A percentile compares a stretch with the other conserved stretches of the same genome.
Evolutionary conservation across 2,113 vertebrate species (phyloP).

Genomic region (Danionella cerebrum): DNA sequence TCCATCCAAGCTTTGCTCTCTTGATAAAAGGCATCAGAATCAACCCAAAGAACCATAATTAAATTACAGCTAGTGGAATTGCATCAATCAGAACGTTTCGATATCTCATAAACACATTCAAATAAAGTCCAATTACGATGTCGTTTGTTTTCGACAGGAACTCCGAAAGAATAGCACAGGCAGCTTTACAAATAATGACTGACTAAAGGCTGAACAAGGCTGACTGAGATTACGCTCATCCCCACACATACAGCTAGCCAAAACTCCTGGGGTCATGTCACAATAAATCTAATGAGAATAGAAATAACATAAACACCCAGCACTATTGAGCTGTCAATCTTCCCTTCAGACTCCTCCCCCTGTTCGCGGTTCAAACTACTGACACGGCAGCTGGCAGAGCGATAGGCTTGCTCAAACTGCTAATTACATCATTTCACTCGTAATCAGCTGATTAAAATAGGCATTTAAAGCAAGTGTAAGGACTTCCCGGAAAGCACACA

Average conservation of each 20-base stretch:
- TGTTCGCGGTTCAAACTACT: neutral
- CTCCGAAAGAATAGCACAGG: too few relatives aligned
- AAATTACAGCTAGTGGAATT: neutral
- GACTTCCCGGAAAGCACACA: neutral
- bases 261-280: neutral
- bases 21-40: conserved; percentile 8
- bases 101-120: too few relatives aligned
- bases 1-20: neutral
- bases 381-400: neutral
- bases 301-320: neutral
- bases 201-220: conserved; percentile 9
- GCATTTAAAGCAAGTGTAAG: conserved; percentile 5
- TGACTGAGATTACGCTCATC: neutral
- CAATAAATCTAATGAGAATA: conserved; percentile 12
- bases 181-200: conserved; percentile 10
- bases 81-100: too few relatives aligned
- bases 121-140: too few relatives aligned
- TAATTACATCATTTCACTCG: conserved; percentile 37
- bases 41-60: conserved; percentile 16
- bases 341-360: neutral
- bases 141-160: too few relatives aligned
- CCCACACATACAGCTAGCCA: neutral
- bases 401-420: neutral
- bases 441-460: conserved; percentile 40
- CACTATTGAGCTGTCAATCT: conserved; percentile 4